Evolutionary conservation across 2,113 vertebrate genomes (phyloP), one percentile per base, ranked within the genome.

Genomic region (Lutjanus erythropterus): DNA sequence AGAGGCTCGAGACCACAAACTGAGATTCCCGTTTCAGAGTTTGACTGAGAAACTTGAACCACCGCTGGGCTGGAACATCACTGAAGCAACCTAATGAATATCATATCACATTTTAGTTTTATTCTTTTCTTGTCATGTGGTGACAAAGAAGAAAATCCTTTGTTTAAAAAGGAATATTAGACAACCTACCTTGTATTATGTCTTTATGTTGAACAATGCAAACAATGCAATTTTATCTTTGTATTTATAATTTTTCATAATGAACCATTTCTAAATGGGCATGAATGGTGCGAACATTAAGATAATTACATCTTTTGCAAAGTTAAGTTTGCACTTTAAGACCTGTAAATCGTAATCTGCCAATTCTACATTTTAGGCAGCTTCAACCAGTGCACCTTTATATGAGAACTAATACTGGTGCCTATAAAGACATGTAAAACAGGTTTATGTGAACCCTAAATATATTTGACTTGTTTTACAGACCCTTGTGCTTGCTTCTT

Each of bases 1-100:
- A 94, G 84, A 94, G 83, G 55, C 67, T 89, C 0, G 94, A 95
- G 16, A 75, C 59, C n/a, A 19, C 70, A 55, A 89, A 91, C 8
- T 94, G 88, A 91, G 71, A 16, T 7, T 14, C 7, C 5, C 3
- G 47, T 49, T 67, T 53, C 9, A 68, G 55, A 62, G 3, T 66
- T 56, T 71, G 55, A 80, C 67, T 53, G 35, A 56, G 29, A 39
- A 50, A 65, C 4, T 25, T 56, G 41, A 61, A 65, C 27, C 25
- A 65, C 19, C 15, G 25, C 33, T 2, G 35, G 21, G 60, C 21
- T 71, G 49, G 14, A 66, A 19, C 50, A 10, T 35, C 2, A 1
- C 61, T 60, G 31, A 56, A 35, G 58, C 58, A 50, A 67, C 9
- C 2, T 35, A 29, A n/a, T 46, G n/a, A 41, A 41, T 41, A 41